These are phyloP conservation scores for Idaea aversata DNA, from an alignment of 2,888 invertebrate genomes.

Conservation along the genomic window DNA sequence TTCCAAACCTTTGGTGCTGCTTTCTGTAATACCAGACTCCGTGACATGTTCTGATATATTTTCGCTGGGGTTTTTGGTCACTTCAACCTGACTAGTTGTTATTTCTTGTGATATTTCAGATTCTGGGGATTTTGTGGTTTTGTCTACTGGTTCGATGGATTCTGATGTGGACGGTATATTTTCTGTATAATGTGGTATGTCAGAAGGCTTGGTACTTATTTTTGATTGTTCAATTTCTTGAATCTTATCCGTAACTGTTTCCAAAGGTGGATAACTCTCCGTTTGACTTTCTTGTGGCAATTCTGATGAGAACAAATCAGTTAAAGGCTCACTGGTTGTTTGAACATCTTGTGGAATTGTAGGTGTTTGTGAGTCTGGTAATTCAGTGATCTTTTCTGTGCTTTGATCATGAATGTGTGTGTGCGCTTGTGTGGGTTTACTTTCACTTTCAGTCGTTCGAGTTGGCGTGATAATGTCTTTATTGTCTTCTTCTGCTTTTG, in stretches of 20 bases:
- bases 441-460: not conserved
- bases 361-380: conserved; percentile 2
- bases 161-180: not conserved
- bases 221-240: not conserved
- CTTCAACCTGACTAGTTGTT: not conserved
- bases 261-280: not conserved
- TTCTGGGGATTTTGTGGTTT: conserved; percentile 12
- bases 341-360: conserved; percentile 7
- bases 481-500: not conserved
- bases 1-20: conserved; percentile 5
- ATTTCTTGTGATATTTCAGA: conserved; percentile 7
- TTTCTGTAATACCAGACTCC: conserved; percentile 9
- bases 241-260: not conserved
- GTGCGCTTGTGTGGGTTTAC: not conserved
- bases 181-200: not conserved
- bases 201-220: not conserved
- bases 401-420: not conserved
- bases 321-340: not conserved
- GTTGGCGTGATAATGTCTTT: not conserved
- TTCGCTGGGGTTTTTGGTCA: not conserved
- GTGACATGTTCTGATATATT: not conserved
- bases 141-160: not conserved
- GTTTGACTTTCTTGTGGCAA: conserved; percentile 8
- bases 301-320: not conserved
- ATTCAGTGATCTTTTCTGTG: not conserved